Base-by-base conservation (phyloP, 1,140 invertebrate species). In the Panagrolaimus sp. region DNA sequence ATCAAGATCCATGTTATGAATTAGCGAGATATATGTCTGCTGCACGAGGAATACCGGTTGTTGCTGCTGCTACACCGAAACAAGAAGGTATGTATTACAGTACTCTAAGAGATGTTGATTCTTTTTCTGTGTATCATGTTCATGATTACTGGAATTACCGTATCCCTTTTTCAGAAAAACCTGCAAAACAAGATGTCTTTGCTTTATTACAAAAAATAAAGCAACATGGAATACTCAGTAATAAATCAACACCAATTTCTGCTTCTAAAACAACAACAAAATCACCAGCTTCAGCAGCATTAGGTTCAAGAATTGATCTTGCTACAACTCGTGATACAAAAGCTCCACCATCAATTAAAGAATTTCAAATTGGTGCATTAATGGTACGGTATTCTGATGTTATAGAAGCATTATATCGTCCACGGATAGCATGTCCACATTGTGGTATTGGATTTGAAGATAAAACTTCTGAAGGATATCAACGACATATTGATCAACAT, bases 1-100 rank as follows among this genome's bases (percentile, higher is more conserved):
- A 86, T 42, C 82, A 84, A 14, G 78, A 83, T 23, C 75, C 78
- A 16, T 67, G 70, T 38, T 82, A 82, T 67, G 81, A 82, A 45
- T 66, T 82, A 16, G 61, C 72, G 11, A 53, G 81, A 3, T 69
- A 79, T 66, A 73, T 81, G 72, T 69, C 67, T 13, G 63, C 69
- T 47, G 74, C 63, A 31, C 51, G 76, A 31, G 51, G 14, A 4
- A 31, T 44, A 61, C 43, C 38, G 7, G 7, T 4, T 38, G 7
- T 4, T n/a, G n/a, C n/a, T n/a, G n/a, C n/a, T n/a, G n/a, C n/a
- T 38, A 38, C 31, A 38, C 31, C n/a, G n/a, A n/a, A n/a, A n/a
- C n/a, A 38, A 38, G 31, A 2, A 4, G 31, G 31, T 38, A 4
- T 38, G 31, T 38, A n/a, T 38, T 38, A 38, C 2, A 4, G 2